Base-by-base conservation (phyloP, 1,140 invertebrate genomes). In the Drosophila tani region DNA sequence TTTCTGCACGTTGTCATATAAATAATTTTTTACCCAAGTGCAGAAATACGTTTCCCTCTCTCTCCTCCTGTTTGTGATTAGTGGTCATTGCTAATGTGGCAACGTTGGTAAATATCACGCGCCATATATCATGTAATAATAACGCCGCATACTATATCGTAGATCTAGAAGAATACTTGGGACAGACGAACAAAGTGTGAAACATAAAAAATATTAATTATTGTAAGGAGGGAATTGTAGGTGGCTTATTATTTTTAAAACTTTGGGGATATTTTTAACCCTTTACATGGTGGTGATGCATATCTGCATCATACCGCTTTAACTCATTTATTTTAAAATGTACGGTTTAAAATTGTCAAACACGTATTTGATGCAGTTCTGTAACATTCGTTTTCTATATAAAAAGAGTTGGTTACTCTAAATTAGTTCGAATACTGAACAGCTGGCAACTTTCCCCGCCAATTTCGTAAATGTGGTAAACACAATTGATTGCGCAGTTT, bases 1-100 rank as follows among this genome's bases (percentile, higher is more conserved):
- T 81, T 82, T 82, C 64, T 78, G 79, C 80, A 82, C 80, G 75
- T 82, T 82, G 70, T 82, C 75, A 79, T 80, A 82, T 82, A 82
- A 82, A 83, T 82, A 74, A 81, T 64, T 79, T 77, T 58, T 43
- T 58, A 53, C 56, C 21, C 49, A 71, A 66, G 53, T 59, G 45
- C 43, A 56, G 27, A 70, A 58, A 49, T 71, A 60, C 24, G 50
- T 64, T 74, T 43, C 17, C 24, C 29, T 11, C n/a, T 19, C 43
- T 12, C n/a, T 35, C 17, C 17, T 17, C 19, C 40, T 29, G 43
- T 38, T 53, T 41, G 80, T 82, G 80, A 82, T 82, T 82, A 82
- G 80, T 82, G 80, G 65, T 79, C 75, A 75, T 50, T 75, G 81
- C 75, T 82, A 82, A 82, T 82, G 75, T 82, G 81, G 75, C 75